Conservation (phyloP, 2,888 invertebrate genomes). For the Orthosia gothica region DNA sequence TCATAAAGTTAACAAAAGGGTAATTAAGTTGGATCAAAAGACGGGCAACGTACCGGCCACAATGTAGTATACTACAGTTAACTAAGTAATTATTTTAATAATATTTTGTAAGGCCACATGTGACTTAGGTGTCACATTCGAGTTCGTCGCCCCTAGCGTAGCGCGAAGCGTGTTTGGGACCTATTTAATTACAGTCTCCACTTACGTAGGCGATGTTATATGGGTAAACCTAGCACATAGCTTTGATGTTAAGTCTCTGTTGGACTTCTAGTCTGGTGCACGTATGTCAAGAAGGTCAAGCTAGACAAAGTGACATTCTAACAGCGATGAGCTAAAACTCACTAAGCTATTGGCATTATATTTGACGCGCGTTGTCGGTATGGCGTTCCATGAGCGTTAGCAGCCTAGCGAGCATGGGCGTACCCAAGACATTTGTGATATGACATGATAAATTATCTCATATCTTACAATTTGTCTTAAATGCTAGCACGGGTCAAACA, state of each 20-base stretch:
- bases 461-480: too few relatives aligned
- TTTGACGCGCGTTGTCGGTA: too few relatives aligned
- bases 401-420: too few relatives aligned
- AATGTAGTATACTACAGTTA: background rate
- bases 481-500: too few relatives aligned
- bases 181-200: slow-evolving; percentile 41
- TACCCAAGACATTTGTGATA: too few relatives aligned
- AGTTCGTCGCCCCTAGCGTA: slow-evolving; percentile 30
- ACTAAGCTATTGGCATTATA: too few relatives aligned
- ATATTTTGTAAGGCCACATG: slow-evolving; percentile 15
- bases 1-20: slow-evolving; percentile 20
- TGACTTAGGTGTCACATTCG: slow-evolving; percentile 24
- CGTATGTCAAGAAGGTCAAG: background rate
- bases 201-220: slow-evolving; percentile 3
- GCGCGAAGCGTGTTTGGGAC: slow-evolving; percentile 19
- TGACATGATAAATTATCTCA: too few relatives aligned
- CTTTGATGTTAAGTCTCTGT: slow-evolving; percentile 2
- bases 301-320: background rate
- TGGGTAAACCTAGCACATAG: slow-evolving; percentile 3
- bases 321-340: background rate
- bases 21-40: slow-evolving; percentile 1
- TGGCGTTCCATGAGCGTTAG: too few relatives aligned
- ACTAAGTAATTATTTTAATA: slow-evolving; percentile 32
- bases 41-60: slow-evolving; percentile 20
- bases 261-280: slow-evolving; percentile 17